A percentile compares a stretch with the other conserved stretches of the same genome.
Conservation (phyloP, 2,888 invertebrate species). For the Galerucella calmariensis region DNA sequence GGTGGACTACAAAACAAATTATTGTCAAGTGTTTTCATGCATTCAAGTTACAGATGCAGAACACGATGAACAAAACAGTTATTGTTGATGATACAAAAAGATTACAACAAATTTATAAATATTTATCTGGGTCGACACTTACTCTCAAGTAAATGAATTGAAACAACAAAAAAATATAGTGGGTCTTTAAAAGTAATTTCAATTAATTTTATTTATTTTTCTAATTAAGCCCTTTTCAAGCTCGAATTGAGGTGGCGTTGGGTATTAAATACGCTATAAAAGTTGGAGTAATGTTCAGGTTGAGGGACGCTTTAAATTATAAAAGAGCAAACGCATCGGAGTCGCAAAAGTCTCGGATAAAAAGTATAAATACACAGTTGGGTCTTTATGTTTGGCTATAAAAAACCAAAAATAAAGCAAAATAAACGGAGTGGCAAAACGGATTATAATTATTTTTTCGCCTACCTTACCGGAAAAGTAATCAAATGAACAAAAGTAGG, state of each 20-base stretch:
- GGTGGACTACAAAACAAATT: too few species aligned
- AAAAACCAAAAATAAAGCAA: neutral
- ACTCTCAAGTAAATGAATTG: too few species aligned
- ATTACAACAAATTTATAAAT: too few species aligned
- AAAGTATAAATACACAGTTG: neutral
- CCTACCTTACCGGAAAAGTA: too few species aligned
- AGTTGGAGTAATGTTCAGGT: neutral
- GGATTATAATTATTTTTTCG: too few species aligned
- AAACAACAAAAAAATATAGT: neutral
- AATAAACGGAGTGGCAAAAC: too few species aligned
- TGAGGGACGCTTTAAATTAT: neutral
- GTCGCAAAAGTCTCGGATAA: neutral
- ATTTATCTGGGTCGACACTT: too few species aligned
- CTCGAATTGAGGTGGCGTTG: neutral
- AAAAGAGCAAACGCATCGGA: neutral
- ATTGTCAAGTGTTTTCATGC: too few species aligned
- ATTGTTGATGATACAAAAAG: too few species aligned
- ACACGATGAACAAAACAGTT: too few species aligned
- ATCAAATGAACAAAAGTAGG: too few species aligned
- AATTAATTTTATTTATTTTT: neutral
- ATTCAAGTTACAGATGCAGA: too few species aligned
- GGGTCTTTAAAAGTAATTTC: neutral
- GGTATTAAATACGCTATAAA: slow-evolving; percentile 18
- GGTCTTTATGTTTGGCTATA: neutral
- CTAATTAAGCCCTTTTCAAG: neutral